Conservation (phyloP, 2,113 vertebrate species). For the Ochotona princeps region DNA sequence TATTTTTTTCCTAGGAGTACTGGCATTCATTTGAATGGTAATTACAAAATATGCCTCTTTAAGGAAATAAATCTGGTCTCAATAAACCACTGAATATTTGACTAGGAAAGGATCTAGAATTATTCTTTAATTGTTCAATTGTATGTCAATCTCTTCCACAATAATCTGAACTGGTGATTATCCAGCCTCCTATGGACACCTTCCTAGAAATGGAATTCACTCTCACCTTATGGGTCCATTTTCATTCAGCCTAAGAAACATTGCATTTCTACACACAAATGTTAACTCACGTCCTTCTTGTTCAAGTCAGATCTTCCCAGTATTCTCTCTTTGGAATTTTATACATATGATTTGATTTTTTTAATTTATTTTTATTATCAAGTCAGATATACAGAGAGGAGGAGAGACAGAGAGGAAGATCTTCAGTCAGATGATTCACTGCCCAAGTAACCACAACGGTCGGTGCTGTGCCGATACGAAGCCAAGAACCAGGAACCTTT, state of each 20-base stretch:
- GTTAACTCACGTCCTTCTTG: not conserved
- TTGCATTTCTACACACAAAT: not conserved
- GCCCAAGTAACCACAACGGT: no score
- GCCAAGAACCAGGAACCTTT: no score
- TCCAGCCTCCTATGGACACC: not conserved
- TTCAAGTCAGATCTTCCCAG: not conserved
- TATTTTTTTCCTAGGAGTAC: constrained; percentile 19
- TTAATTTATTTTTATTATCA: no score
- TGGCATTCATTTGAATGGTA: constrained; percentile 7
- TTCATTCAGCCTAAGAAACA: not conserved
- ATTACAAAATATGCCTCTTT: constrained; percentile 24
- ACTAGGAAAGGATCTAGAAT: not conserved
- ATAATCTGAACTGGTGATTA: not conserved
- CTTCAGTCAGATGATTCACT: no score
- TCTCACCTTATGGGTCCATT: not conserved
- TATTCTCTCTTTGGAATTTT: not conserved
- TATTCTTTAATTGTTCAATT: not conserved
- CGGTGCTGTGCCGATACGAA: no score
- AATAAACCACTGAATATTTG: not conserved
- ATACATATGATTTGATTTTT: not conserved
- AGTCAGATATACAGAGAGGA: no score
- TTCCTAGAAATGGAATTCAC: not conserved
- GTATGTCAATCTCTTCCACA: not conserved
- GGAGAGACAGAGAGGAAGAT: no score
- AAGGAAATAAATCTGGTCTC: constrained; percentile 19